Base-by-base conservation (phyloP, 2,113 vertebrate species). In the Heteronetta atricapilla region DNA sequence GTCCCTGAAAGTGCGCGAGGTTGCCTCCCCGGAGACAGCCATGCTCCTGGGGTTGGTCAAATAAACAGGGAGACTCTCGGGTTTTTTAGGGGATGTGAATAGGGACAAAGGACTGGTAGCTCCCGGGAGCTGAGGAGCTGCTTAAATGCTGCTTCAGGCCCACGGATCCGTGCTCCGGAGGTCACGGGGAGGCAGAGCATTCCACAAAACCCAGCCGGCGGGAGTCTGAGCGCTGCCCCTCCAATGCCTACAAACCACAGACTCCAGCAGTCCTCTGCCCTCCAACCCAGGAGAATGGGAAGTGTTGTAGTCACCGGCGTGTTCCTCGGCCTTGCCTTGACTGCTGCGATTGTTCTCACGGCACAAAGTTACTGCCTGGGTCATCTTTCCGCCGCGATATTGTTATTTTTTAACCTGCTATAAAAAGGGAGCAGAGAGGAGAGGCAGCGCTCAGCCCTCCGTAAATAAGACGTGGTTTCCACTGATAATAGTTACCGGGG, bases 161-260 rank as follows among this genome's bases (percentile, higher is more conserved):
- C 14, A 80, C 75, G 50, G 50, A 53, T 9, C 89, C 74, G 1
- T 4, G 81, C 81, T 66, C 8, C 5, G 8, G 85, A 94, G 95
- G 95, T 94, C 96, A 88, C 82, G 76, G 86, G 86, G 86, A 91
- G 73, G 92, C 93, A 95, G 79, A 94, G 88, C 93, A 89, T 95
- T 91, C 89, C 91, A 23, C 89, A 81, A 42, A 13, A 28, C 89
- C 94, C 66, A 88, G 93, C 88, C 42, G 90, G 93, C 95, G 82
- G 66, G 52, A 81, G 94, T 34, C 31, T 3, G 88, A 95, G 88
- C 22, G 0, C 88, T 86, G 77, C 63, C 90, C 75, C 67, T 94
- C 83, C 88, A 68, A 64, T 34, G 86, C 90, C 67, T 38, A 15
- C 91, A 86, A 89, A 94, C 82, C 94, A 38, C 91, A 95, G 96